Base-by-base conservation (phyloP, 2,113 vertebrate species). In the Bos javanicus region DNA sequence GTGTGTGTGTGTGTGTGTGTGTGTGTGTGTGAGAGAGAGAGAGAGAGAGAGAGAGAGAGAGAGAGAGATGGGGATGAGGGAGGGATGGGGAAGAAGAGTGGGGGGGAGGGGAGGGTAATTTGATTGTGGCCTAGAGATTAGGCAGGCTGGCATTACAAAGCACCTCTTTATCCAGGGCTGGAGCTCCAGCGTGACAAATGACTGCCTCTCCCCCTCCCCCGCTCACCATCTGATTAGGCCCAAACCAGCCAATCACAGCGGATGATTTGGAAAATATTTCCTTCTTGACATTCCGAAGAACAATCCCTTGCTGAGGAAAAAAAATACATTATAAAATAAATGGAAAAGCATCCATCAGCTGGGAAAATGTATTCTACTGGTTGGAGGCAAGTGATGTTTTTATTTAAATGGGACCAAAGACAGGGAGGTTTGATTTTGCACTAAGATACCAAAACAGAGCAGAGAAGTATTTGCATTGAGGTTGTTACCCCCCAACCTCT, bases 321-420 rank as follows among this genome's bases (percentile, higher is more conserved):
- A 91, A 99, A 99, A 98, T 98, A 97, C 98, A 98, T 99, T 99
- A 98, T 98, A 98, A 99, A 98, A 98, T 98, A 99, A 99, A 99
- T 99, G 98, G 98, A 99, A 99, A 99, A 98, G 98, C 98, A 99
- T 99, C 98, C 98, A 98, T 99, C 99, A 99, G 97, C 91, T 97
- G 97, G 97, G 98, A 98, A 98, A 98, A 98, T 98, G 83, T 98
- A 99, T 99, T 98, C 98, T 96, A 92, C 95, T 98, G 97, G 98
- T 98, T 98, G 96, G 98, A 98, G 97, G 97, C 95, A 98, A 98
- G 96, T 80, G 92, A 95, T 97, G 62, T 95, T 98, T 98, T 98
- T 98, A 98, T 99, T 99, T 99, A 98, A 99, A 98, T 97, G 97
- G 96, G 84, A 96, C 95, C 96, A 97, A 98, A 98, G 96, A 84